Conservation (phyloP, 2,113 vertebrate genomes). For the Nerophis ophidion region DNA sequence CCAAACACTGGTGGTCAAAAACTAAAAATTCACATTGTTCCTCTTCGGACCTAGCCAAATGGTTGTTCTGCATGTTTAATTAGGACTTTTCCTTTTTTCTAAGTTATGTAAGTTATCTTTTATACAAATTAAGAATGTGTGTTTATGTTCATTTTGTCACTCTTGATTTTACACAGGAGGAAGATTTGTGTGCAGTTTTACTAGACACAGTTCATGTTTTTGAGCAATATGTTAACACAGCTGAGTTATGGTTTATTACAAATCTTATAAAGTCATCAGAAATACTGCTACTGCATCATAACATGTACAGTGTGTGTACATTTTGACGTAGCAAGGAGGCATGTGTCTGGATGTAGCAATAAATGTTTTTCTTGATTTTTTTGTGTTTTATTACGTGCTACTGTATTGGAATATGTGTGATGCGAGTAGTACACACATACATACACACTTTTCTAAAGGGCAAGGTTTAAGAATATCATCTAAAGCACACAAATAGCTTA, state of each 20-base stretch:
- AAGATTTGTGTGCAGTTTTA: conserved; percentile 40
- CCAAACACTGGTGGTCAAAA: conserved; percentile 27
- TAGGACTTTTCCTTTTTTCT: conserved; percentile 37
- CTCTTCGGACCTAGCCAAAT: conserved; percentile 41
- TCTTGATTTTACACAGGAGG: conserved; percentile 37
- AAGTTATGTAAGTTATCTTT: conserved; percentile 67
- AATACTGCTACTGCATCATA: conserved; percentile 34
- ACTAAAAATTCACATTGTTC: conserved; percentile 1
- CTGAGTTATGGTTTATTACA: conserved; percentile 42
- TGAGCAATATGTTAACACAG: conserved; percentile 44
- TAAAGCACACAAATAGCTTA: too few relatives aligned
- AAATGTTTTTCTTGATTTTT: conserved; percentile 56
- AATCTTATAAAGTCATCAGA: conserved; percentile 27
- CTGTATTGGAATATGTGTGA: conserved; percentile 15
- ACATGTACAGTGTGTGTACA: conserved; percentile 62
- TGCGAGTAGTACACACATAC: not conserved
- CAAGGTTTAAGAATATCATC: too few relatives aligned
- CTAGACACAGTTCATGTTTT: conserved; percentile 45
- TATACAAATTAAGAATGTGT: conserved; percentile 58
- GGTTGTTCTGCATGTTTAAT: conserved; percentile 39
- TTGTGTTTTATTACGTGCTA: conserved; percentile 9
- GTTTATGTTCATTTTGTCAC: conserved; percentile 31
- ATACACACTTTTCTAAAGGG: not conserved
- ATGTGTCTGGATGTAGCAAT: conserved; percentile 63
- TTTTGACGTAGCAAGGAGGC: conserved; percentile 58